A percentile compares a stretch with the other conserved stretches of the same genome.
phyloP scores from a whole-genome alignment of 2,797 vertebrate genomes.

The Clamator glandarius region DNA sequence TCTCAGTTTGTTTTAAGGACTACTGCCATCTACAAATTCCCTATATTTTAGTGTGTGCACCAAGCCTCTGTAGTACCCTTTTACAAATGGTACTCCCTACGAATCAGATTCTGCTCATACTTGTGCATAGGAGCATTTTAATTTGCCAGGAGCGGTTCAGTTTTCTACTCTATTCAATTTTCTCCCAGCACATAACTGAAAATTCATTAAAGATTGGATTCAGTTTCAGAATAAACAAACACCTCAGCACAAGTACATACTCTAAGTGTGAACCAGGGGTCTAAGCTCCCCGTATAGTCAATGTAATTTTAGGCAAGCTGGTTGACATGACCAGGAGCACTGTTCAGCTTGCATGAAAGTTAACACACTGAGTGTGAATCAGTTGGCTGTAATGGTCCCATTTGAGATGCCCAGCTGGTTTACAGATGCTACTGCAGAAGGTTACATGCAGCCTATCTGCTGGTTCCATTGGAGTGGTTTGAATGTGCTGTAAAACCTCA shows the following conservation, averaged over 20 bases:
- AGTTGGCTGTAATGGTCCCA: neutral
- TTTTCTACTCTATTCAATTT: neutral
- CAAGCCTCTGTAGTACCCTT: neutral
- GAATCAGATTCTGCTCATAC: neutral
- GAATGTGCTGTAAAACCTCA: neutral
- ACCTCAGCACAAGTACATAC: neutral
- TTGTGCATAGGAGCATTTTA: neutral
- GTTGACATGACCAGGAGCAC: neutral
- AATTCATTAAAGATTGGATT: neutral
- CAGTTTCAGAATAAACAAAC: neutral
- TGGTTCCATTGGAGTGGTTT: neutral
- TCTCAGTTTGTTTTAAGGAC: neutral
- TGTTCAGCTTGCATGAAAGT: neutral
- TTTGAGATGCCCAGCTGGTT: neutral
- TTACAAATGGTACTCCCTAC: neutral
- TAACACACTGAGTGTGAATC: neutral
- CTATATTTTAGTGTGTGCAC: neutral
- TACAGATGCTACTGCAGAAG: neutral
- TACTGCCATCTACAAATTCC: accelerated
- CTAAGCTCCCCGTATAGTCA: neutral
- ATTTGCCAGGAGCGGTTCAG: neutral
- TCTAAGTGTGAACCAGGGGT: neutral
- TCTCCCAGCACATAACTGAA: neutral
- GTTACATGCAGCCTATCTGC: neutral
- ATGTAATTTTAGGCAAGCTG: neutral